Evolutionary conservation across 2,113 vertebrate genomes (phyloP).

Genomic region (Neolamprologus toae): DNA sequence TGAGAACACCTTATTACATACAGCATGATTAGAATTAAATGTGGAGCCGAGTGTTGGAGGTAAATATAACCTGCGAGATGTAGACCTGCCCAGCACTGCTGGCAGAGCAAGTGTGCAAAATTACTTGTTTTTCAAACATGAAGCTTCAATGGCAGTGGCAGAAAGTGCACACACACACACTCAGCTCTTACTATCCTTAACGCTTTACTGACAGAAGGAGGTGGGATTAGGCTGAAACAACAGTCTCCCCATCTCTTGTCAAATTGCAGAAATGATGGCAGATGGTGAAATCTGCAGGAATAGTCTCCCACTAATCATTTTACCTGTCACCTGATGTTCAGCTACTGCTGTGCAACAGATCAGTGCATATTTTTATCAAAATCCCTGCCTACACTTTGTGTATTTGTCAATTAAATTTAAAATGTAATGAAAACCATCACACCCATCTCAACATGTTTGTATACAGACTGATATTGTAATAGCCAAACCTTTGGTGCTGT

Average conservation of each 20-base stretch:
- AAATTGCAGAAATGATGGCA: conserved; percentile 6
- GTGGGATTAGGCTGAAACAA: conserved; percentile 7
- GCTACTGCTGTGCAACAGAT: background rate
- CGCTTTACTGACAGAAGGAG: background rate
- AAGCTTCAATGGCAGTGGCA: background rate
- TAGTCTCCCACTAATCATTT: background rate
- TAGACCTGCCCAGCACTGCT: background rate
- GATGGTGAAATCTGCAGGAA: conserved; percentile 23
- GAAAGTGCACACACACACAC: background rate
- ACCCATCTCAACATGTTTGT: background rate
- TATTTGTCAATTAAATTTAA: background rate
- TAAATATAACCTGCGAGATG: background rate
- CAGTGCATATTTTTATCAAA: background rate
- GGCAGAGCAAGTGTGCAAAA: background rate
- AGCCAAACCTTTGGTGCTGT: background rate
- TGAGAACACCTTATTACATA: background rate
- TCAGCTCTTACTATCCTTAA: background rate
- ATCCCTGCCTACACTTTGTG: background rate
- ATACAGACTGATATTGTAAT: background rate
- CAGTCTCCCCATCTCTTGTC: background rate
- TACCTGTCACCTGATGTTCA: background rate
- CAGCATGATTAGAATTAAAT: background rate
- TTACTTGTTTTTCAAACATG: background rate
- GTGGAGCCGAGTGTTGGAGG: background rate
- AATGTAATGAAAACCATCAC: background rate